These are phyloP conservation scores for Typhlichthys eigenmanni DNA, from an alignment of 2,797 vertebrate genomes.

Conservation along the genomic window DNA sequence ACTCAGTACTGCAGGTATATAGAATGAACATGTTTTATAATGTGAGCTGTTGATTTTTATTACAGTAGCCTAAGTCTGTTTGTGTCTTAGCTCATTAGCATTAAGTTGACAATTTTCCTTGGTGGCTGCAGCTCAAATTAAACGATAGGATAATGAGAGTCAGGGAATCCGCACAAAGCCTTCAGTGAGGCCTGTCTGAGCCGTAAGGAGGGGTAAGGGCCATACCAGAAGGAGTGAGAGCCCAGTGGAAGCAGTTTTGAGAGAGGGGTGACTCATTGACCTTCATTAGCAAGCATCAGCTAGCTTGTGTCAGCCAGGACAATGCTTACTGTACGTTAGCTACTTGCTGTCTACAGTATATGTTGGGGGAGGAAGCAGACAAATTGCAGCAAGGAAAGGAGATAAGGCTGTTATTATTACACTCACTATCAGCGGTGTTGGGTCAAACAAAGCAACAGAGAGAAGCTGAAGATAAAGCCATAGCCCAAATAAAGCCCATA, in stretches of 20 bases:
- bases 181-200: slow-evolving; percentile 19
- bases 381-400: slow-evolving; percentile 51
- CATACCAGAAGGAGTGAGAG: slow-evolving; percentile 37
- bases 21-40: no score
- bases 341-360: slow-evolving; percentile 26
- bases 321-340: slow-evolving; percentile 43
- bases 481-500: slow-evolving; percentile 31
- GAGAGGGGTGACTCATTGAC: slow-evolving; percentile 49
- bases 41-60: no score
- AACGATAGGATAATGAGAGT: slow-evolving; percentile 36
- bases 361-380: slow-evolving; percentile 39
- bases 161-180: slow-evolving; percentile 26
- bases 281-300: slow-evolving; percentile 66
- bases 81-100: slow-evolving; percentile 43
- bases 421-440: slow-evolving; percentile 46
- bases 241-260: slow-evolving; percentile 38
- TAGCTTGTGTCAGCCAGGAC: slow-evolving; percentile 35
- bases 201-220: slow-evolving; percentile 29
- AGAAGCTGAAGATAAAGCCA: slow-evolving; percentile 38
- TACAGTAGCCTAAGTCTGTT: no score
- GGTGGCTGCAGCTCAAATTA: slow-evolving; percentile 31
- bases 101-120: slow-evolving; percentile 37
- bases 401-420: slow-evolving; percentile 63
- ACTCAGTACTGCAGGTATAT: no score
- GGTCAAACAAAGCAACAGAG: not conserved